Evolutionary conservation across 2,113 vertebrate genomes (phyloP).

Genomic region (Sphyrna mokarran): DNA sequence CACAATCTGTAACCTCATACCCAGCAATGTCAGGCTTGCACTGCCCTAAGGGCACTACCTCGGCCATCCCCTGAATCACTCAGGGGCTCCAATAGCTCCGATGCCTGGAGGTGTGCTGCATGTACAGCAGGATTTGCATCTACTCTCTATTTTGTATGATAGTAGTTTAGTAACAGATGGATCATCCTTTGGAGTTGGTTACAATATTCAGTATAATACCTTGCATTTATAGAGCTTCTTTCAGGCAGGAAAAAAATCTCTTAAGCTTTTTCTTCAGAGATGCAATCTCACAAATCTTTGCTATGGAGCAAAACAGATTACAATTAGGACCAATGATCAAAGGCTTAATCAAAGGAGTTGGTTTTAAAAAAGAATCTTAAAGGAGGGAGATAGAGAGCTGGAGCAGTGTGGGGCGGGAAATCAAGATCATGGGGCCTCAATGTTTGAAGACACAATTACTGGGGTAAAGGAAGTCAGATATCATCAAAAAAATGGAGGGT

Average conservation of each 20-base stretch:
- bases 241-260: not conserved
- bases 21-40: too few relatives aligned
- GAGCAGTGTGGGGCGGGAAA: not conserved
- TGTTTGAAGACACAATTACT: not conserved
- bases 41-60: too few relatives aligned
- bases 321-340: not conserved
- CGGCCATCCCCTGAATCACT: too few relatives aligned
- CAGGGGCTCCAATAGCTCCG: too few relatives aligned
- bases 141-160: too few relatives aligned
- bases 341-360: not conserved
- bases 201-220: not conserved
- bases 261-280: not conserved
- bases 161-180: too few relatives aligned
- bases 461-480: not conserved
- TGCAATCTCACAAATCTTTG: not conserved
- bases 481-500: not conserved
- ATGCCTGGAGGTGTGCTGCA: too few relatives aligned
- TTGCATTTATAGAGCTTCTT: not conserved
- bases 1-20: too few relatives aligned
- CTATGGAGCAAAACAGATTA: not conserved
- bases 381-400: not conserved
- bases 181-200: not conserved
- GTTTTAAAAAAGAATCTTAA: not conserved
- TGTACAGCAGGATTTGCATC: too few relatives aligned
- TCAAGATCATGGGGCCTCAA: not conserved